A percentile compares a stretch with the other conserved stretches of the same genome.
Evolutionary conservation across 2,113 vertebrate species (phyloP).

Genomic region (Canis aureus): DNA sequence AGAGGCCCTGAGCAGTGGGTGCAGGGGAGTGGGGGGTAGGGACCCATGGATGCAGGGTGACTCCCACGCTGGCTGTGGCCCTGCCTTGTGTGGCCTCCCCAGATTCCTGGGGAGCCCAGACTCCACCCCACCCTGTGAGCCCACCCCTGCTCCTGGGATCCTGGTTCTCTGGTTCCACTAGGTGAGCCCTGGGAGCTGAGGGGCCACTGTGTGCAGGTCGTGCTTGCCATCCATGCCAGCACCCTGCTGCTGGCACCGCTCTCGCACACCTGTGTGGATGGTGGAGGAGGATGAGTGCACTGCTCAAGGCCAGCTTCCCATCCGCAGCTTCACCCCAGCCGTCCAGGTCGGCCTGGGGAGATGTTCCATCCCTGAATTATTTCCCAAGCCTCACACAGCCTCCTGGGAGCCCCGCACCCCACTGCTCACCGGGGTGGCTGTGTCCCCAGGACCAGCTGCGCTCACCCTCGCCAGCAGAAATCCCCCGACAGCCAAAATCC

Average conservation of each 20-base stretch:
- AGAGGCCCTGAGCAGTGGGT: too few species aligned
- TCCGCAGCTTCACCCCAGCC: not conserved
- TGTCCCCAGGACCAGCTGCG: not conserved
- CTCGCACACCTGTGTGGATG: not conserved
- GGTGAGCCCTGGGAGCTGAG: not conserved
- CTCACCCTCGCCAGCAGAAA: too few species aligned
- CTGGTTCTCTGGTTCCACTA: not conserved
- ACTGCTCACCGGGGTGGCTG: too few species aligned
- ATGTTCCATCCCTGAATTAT: not conserved
- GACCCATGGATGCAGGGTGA: too few species aligned
- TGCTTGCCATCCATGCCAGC: not conserved
- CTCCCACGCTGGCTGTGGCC: not conserved
- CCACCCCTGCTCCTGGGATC: not conserved
- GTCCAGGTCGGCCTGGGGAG: not conserved
- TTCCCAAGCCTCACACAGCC: not conserved
- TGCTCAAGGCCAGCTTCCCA: not conserved
- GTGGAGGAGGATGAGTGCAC: rapidly evolving
- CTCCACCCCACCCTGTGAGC: not conserved
- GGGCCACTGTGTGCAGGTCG: not conserved
- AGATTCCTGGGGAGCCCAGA: not conserved
- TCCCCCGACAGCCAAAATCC: too few species aligned
- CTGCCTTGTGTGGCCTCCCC: not conserved
- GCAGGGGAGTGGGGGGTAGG: too few species aligned
- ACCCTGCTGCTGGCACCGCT: not conserved
- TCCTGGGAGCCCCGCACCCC: rapidly evolving